Evolutionary conservation across 2,797 vertebrate species (phyloP).

Genomic region (Distichodus sexfasciatus): DNA sequence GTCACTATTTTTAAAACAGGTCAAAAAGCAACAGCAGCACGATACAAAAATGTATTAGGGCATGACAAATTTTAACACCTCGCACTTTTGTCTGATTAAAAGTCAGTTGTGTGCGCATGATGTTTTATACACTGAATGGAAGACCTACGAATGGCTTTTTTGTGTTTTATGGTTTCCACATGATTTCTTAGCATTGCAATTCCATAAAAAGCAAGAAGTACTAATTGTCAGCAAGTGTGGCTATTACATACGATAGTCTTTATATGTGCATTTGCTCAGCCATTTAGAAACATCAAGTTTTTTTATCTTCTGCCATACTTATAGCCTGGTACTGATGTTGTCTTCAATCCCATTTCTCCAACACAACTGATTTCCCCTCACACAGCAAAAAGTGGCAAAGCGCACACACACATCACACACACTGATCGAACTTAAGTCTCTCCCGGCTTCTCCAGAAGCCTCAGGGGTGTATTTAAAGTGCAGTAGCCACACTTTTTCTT

Average conservation of each 20-base stretch:
- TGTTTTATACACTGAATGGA: no score
- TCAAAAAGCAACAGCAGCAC: background rate
- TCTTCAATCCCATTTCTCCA: conserved; percentile 5
- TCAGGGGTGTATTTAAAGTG: conserved; percentile 39
- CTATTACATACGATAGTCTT: no score
- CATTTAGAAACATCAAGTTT: no score
- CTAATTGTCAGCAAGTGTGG: background rate
- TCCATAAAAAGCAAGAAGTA: background rate
- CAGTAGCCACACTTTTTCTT: conserved; percentile 34
- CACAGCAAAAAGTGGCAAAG: conserved; percentile 22
- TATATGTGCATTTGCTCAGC: no score
- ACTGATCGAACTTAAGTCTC: conserved; percentile 27
- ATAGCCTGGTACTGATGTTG: no score
- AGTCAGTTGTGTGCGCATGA: background rate
- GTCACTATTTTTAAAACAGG: background rate
- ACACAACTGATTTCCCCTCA: conserved; percentile 26
- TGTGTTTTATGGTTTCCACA: no score
- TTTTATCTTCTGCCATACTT: no score
- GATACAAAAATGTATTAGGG: background rate
- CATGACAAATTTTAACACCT: background rate
- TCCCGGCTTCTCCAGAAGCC: conserved; percentile 29
- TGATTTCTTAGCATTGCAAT: no score
- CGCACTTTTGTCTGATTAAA: background rate
- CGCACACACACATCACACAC: conserved; percentile 22
- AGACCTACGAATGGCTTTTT: no score